Conservation (phyloP, 2,888 invertebrate species). For the Brassicogethes aeneus region DNA sequence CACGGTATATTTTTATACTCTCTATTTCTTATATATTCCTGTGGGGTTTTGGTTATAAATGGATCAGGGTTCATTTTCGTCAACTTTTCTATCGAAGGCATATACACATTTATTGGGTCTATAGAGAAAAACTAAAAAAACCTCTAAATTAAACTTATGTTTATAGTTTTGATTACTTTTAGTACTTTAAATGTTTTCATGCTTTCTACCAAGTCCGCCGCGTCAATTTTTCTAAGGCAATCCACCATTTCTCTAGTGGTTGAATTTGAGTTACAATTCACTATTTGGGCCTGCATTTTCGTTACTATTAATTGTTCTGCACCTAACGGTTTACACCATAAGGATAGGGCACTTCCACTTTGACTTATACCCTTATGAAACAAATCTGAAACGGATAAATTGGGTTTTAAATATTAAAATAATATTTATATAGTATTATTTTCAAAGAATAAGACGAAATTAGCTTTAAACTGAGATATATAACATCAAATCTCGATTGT, state of each 20-base stretch:
- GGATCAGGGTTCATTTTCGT: conserved; percentile 30
- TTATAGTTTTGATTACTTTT: not conserved
- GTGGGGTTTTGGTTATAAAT: conserved; percentile 40
- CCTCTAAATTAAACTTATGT: too few relatives aligned
- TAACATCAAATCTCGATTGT: too few relatives aligned
- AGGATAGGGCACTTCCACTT: conserved; percentile 41
- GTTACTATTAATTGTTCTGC: conserved; percentile 27
- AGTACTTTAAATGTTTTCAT: conserved; percentile 40
- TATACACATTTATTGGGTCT: conserved; percentile 42
- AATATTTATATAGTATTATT: too few relatives aligned
- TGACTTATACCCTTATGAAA: conserved; percentile 40
- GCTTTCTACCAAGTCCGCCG: conserved; percentile 32
- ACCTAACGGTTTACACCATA: conserved; percentile 30
- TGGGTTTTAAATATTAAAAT: too few relatives aligned
- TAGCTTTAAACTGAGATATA: too few relatives aligned
- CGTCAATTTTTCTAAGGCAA: conserved; percentile 37
- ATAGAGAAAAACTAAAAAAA: conserved; percentile 38
- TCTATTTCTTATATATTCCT: conserved; percentile 32
- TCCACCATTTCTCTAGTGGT: conserved; percentile 32
- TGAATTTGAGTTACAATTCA: conserved; percentile 30
- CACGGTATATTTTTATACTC: conserved; percentile 40
- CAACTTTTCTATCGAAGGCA: conserved; percentile 39
- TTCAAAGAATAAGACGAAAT: too few relatives aligned
- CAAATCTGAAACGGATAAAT: conserved; percentile 27
- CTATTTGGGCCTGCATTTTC: conserved; percentile 34